Percentiles rank a stretch among this genome's conserved stretches.
Conservation (phyloP, 2,797 vertebrate species). For the Artibeus lituratus region DNA sequence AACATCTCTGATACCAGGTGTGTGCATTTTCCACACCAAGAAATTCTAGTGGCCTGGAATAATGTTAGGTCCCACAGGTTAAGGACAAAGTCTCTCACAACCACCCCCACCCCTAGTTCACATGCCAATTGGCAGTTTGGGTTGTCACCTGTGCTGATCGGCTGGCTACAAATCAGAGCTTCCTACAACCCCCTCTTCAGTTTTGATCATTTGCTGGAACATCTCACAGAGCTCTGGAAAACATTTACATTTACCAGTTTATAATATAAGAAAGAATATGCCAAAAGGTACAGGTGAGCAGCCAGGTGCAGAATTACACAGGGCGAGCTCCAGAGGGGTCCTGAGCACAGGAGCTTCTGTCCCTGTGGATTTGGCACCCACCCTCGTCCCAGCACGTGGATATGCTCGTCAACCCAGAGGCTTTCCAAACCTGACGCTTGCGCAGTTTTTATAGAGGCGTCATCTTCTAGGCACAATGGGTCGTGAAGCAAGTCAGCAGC, state of each 20-base stretch:
- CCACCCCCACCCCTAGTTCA: not conserved
- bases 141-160: not conserved
- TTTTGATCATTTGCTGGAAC: not conserved
- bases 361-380: not conserved
- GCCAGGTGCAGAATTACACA: not conserved
- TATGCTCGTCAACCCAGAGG: not conserved
- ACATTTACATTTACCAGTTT: not conserved
- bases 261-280: not conserved
- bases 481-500: not conserved
- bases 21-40: not conserved
- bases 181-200: not conserved
- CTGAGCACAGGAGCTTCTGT: not conserved
- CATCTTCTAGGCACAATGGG: not conserved
- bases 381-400: not conserved
- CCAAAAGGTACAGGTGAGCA: not conserved
- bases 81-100: not conserved
- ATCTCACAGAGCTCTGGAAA: not conserved
- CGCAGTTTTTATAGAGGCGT: not conserved
- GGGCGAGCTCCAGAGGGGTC: not conserved
- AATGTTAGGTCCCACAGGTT: not conserved
- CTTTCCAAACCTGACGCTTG: not conserved
- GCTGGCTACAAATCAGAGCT: not conserved
- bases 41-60: not conserved
- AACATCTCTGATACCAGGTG: not conserved
- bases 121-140: not conserved